Evolutionary conservation across 64 coral and sea anemone species (phyloP), one percentile per base, ranked within the genome.

Genomic region (Anthopleura sola): DNA sequence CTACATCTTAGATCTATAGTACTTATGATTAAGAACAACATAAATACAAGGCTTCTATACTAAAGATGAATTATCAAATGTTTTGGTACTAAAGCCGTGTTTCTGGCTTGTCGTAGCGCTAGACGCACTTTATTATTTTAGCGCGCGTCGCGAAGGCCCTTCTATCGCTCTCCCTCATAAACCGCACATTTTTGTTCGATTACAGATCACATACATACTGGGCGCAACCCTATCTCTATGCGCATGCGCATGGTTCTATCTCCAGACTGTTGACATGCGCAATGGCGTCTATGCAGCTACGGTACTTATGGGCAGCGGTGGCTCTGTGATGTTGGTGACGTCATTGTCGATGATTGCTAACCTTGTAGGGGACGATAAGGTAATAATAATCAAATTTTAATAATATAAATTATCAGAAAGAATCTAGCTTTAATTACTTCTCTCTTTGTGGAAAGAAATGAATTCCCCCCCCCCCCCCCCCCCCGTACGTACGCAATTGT

Each of bases 291-390:
- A 92, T 83, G 91, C 91, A 55, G 78, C 91, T 33, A 57, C 86
- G 24, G 87, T 88, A 18, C 91, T 92, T 55, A 92, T 92, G 86
- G 91, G 91, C 68, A 92, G 91, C 91, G 91, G 91, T 36, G 86
- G 86, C 20, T 92, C 91, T n/a, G 79, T 92, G 7, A 88, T 92
- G 86, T 53, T 92, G 39, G 91, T 92, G 86, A 88, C 91, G 51
- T 87, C 91, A 84, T 36, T 88, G 15, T 87, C 91, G 2, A 54
- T 88, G 50, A 92, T 92, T n/a, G 78, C 91, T 10, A 47, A 88
- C 14, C 86, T 92, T 18, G 68, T 92, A 50, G 91, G 85, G 18
- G 60, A 92, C 6, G 86, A 92, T 56, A 92, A 92, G 91, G 91
- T 92, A 83, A 37, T 31, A 83, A 49, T 83, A 51, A 54, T 38